phyloP scores from a whole-genome alignment of 2,113 vertebrate genomes.

The Poecilia latipinna region DNA sequence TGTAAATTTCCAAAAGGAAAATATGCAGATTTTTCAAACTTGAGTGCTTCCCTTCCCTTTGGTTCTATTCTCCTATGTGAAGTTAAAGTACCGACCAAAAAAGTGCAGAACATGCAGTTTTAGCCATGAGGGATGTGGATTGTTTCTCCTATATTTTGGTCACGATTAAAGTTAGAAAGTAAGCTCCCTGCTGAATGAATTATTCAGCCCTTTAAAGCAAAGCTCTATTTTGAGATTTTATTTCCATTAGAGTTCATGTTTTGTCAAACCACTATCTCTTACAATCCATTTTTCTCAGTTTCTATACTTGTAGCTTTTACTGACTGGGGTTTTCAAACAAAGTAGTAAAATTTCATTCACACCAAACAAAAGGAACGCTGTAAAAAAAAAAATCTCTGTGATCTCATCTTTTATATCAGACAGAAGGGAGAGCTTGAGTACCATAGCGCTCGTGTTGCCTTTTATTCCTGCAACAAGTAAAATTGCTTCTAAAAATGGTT shows the following conservation, averaged over 20 bases:
- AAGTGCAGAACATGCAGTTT: conserved; percentile 40
- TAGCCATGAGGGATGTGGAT: conserved; percentile 16
- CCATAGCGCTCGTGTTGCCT: conserved; percentile 35
- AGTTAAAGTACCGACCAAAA: neutral
- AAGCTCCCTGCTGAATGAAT: neutral
- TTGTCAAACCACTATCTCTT: neutral
- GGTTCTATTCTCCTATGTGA: neutral
- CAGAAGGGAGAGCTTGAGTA: conserved; percentile 13
- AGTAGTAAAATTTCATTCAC: neutral
- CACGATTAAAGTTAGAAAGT: neutral
- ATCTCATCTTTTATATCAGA: conserved; percentile 38
- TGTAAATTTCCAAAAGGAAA: neutral
- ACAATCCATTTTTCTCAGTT: neutral
- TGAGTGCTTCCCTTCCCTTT: neutral
- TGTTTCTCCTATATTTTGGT: neutral
- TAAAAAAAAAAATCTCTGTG: conserved; percentile 4
- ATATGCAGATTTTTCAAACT: neutral
- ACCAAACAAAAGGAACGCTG: conserved; percentile 11
- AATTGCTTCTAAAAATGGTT: conserved; percentile 59
- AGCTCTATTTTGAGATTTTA: neutral
- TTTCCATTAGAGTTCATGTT: neutral
- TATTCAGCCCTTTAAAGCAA: neutral
- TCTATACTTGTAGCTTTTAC: conserved; percentile 2
- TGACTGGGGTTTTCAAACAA: neutral
- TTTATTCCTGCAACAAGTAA: conserved; percentile 62